Evolutionary conservation across 2,113 vertebrate genomes (phyloP).

Genomic region (Upupa epops): DNA sequence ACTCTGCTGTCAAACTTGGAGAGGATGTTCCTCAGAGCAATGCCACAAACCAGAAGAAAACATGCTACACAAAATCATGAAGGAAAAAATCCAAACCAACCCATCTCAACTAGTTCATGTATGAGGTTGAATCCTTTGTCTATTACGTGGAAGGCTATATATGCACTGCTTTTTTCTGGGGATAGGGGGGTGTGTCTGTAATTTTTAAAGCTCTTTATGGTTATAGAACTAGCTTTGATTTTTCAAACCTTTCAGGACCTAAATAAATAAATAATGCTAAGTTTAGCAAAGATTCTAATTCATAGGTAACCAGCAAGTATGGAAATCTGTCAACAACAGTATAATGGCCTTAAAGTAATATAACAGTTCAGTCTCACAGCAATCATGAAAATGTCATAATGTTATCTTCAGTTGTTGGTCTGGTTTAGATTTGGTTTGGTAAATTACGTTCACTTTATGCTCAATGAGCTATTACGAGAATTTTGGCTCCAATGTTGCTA

Average conservation of each 20-base stretch:
- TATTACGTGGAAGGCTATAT: neutral
- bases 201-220: neutral
- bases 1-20: neutral
- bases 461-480: neutral
- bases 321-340: neutral
- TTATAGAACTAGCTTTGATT: neutral
- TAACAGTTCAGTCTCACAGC: neutral
- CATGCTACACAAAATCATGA: neutral
- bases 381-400: neutral
- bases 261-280: neutral
- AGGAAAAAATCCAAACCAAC: neutral
- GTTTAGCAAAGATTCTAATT: neutral
- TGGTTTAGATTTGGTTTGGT: neutral
- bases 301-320: neutral
- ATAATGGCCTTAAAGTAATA: neutral
- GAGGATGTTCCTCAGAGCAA: neutral
- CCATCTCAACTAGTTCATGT: neutral
- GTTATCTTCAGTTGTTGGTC: neutral
- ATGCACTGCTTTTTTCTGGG: neutral
- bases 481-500: neutral
- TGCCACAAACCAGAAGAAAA: neutral
- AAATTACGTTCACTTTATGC: neutral
- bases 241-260: neutral
- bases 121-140: neutral
- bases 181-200: rapidly evolving